Conservation (phyloP, 2,797 vertebrate species). For the Phalloptychus januarius region DNA sequence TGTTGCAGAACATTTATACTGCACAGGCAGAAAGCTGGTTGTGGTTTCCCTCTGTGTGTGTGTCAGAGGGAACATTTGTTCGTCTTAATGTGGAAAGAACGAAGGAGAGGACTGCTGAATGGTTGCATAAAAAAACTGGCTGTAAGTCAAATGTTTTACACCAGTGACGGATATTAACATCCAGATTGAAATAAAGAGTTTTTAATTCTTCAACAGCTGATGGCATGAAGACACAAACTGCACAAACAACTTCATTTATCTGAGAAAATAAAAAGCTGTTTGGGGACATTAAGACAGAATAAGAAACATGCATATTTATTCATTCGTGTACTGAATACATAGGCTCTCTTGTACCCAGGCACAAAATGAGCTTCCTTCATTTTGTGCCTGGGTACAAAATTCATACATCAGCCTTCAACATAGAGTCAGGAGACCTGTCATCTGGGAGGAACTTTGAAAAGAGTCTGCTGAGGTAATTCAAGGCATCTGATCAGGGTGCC, state of each 20-base stretch:
- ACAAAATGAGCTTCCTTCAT: background rate
- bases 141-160: constrained; percentile 68
- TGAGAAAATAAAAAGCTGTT: constrained; percentile 39
- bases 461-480: background rate
- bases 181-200: constrained; percentile 50
- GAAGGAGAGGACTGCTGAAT: constrained; percentile 34
- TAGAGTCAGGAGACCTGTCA: background rate
- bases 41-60: constrained; percentile 38
- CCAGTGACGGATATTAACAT: constrained; percentile 52
- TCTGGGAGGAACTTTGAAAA: background rate
- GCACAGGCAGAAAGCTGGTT: constrained; percentile 38
- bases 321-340: background rate
- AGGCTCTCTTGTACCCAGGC: background rate
- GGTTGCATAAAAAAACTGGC: constrained; percentile 39
- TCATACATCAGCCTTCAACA: background rate
- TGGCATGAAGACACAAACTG: constrained; percentile 35
- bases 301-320: constrained; percentile 32
- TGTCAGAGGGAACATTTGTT: constrained; percentile 23
- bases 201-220: constrained; percentile 65
- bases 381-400: no score
- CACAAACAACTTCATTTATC: constrained; percentile 38
- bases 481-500: background rate
- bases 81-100: constrained; percentile 25
- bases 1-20: constrained; percentile 65
- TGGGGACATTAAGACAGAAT: background rate